These are phyloP conservation scores for Itoplectis maculator DNA, from an alignment of 2,888 invertebrate species.

Conservation along the genomic window DNA sequence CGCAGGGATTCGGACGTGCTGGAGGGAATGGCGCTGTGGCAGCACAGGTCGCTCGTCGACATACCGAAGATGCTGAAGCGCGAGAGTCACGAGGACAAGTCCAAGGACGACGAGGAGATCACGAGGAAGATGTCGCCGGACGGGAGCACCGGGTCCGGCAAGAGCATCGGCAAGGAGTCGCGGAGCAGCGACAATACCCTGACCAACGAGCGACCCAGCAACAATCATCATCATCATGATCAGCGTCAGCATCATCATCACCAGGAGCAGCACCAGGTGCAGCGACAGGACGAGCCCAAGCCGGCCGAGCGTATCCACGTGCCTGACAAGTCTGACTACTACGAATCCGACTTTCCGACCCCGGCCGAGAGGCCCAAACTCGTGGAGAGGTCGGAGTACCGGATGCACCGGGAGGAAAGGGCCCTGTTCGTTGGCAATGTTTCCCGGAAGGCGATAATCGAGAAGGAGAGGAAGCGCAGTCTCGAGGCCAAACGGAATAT, in stretches of 20 bases:
- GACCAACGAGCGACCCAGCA: slow-evolving; percentile 74
- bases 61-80: slow-evolving; percentile 87
- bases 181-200: slow-evolving; percentile 79
- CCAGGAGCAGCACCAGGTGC: slow-evolving; percentile 53
- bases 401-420: slow-evolving; percentile 78
- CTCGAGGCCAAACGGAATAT: slow-evolving; percentile 82
- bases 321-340: slow-evolving; percentile 79
- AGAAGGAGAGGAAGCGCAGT: slow-evolving; percentile 82
- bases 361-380: slow-evolving; percentile 82
- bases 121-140: slow-evolving; percentile 85
- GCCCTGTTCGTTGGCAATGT: slow-evolving; percentile 82
- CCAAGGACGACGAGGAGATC: slow-evolving; percentile 72
- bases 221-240: slow-evolving; percentile 1
- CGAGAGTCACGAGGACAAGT: slow-evolving; percentile 85
- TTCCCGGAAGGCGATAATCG: slow-evolving; percentile 82
- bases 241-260: slow-evolving; percentile 31
- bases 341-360: slow-evolving; percentile 81
- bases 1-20: slow-evolving; percentile 91
- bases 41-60: slow-evolving; percentile 93
- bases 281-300: slow-evolving; percentile 78
- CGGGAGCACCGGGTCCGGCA: slow-evolving; percentile 61
- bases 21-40: slow-evolving; percentile 95
- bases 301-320: slow-evolving; percentile 81
- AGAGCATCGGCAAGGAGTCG: slow-evolving; percentile 68
- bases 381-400: slow-evolving; percentile 78